Conservation (phyloP, 2,888 invertebrate species). For the Sphaeridia pumilis region DNA sequence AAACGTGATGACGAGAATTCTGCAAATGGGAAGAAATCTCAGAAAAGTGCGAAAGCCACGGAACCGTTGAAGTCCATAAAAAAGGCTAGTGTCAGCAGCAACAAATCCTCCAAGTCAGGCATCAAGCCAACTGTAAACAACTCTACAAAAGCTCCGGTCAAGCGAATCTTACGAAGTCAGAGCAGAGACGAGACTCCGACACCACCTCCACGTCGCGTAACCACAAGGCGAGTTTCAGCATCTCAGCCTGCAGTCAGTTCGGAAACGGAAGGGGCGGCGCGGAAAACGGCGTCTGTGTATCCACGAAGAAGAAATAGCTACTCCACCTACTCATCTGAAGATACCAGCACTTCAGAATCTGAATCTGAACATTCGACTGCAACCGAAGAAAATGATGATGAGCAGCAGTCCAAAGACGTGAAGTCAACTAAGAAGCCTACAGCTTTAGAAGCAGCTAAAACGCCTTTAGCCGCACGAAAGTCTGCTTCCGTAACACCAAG, state of each 20-base stretch:
- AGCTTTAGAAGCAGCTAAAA: not conserved
- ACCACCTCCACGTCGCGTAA: constrained; percentile 5
- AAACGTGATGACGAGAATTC: constrained; percentile 24
- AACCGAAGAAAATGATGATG: not conserved
- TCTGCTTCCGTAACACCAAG: not conserved
- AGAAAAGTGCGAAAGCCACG: not conserved
- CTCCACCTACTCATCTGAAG: constrained; percentile 18
- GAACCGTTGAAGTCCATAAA: not conserved
- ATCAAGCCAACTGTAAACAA: too few relatives aligned
- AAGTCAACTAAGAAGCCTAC: constrained; percentile 6
- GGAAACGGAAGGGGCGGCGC: constrained; percentile 29
- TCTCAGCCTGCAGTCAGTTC: constrained; percentile 7
- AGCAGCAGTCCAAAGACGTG: too few relatives aligned
- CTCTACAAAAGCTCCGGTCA: constrained; percentile 7
- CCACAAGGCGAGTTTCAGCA: constrained; percentile 14
- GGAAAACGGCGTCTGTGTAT: constrained; percentile 32
- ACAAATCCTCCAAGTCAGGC: not conserved
- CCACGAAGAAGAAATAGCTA: constrained; percentile 20
- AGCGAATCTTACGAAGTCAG: constrained; percentile 22
- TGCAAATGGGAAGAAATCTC: not conserved
- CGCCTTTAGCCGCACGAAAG: constrained; percentile 1
- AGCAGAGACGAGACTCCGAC: constrained; percentile 12
- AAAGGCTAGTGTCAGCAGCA: not conserved
- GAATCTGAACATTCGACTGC: constrained; percentile 3
- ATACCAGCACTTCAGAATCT: constrained; percentile 6